These are phyloP conservation scores for Vicugna pacos DNA, from an alignment of 2,113 vertebrate genomes.

Conservation along the genomic window DNA sequence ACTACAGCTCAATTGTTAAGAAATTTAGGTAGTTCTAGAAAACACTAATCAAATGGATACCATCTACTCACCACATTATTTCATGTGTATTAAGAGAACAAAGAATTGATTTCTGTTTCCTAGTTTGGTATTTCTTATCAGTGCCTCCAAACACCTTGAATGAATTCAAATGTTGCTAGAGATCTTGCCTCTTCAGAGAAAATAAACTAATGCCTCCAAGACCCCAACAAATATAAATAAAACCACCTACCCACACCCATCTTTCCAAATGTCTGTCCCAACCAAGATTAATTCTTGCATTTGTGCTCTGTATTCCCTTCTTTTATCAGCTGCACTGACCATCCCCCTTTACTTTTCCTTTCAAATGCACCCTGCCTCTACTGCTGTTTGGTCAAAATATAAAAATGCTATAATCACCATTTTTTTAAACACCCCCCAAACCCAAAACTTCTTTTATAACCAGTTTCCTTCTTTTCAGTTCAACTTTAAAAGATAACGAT, in stretches of 20 bases:
- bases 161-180: conserved; percentile 27
- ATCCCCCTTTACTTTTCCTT: neutral
- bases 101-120: neutral
- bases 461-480: neutral
- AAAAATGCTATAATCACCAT: neutral
- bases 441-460: neutral
- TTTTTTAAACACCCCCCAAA: conserved; percentile 32
- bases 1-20: neutral
- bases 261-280: neutral
- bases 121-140: neutral
- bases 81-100: conserved; percentile 11
- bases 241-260: neutral
- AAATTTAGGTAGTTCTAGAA: neutral
- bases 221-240: neutral
- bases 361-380: neutral
- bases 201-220: neutral
- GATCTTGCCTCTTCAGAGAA: neutral
- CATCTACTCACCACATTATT: neutral
- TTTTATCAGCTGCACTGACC: neutral
- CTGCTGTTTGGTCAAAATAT: conserved; percentile 1
- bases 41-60: neutral
- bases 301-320: neutral
- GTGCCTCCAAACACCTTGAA: neutral
- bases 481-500: neutral
- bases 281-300: neutral